A percentile compares a stretch with the other conserved stretches of the same genome.
Conservation (phyloP, 2,888 invertebrate species). For the Aleiodes alternator region DNA sequence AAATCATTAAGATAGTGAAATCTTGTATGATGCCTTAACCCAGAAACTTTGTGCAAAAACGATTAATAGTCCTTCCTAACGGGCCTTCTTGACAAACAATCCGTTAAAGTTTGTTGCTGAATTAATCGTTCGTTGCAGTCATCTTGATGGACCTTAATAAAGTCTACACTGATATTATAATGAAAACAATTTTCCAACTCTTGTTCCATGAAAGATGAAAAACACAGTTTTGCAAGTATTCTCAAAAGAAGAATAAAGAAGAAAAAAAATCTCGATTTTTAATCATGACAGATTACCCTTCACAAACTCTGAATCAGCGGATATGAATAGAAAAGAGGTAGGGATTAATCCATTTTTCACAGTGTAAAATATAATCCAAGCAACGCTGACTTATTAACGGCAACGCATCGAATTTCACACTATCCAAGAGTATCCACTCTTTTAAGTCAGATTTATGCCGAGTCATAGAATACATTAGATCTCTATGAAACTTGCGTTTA, state of each 20-base stretch:
- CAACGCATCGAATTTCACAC: slow-evolving; percentile 27
- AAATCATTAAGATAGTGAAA: too few species aligned
- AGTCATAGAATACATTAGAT: slow-evolving; percentile 18
- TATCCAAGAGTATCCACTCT: not conserved
- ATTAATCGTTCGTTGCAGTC: slow-evolving; percentile 53
- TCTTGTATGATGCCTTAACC: not conserved
- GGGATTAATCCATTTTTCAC: slow-evolving; percentile 16
- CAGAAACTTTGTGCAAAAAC: not conserved
- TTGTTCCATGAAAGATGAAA: not conserved
- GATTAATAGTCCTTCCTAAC: slow-evolving; percentile 3
- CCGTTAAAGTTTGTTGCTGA: slow-evolving; percentile 47
- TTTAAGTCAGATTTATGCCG: slow-evolving; percentile 23
- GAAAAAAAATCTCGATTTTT: not conserved
- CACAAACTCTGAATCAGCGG: not conserved
- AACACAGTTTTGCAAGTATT: not conserved
- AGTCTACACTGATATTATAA: slow-evolving; percentile 10
- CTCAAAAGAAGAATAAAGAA: not conserved
- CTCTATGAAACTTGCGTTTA: not conserved
- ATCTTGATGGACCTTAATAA: slow-evolving; percentile 51
- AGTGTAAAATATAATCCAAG: slow-evolving; percentile 16
- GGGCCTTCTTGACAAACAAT: slow-evolving; percentile 52
- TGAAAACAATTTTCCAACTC: not conserved
- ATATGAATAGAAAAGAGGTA: not conserved
- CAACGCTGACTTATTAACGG: slow-evolving; percentile 23
- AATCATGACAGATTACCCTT: not conserved